Evolutionary conservation across 2,113 vertebrate species (phyloP).

Genomic region (Ifrita kowaldi): DNA sequence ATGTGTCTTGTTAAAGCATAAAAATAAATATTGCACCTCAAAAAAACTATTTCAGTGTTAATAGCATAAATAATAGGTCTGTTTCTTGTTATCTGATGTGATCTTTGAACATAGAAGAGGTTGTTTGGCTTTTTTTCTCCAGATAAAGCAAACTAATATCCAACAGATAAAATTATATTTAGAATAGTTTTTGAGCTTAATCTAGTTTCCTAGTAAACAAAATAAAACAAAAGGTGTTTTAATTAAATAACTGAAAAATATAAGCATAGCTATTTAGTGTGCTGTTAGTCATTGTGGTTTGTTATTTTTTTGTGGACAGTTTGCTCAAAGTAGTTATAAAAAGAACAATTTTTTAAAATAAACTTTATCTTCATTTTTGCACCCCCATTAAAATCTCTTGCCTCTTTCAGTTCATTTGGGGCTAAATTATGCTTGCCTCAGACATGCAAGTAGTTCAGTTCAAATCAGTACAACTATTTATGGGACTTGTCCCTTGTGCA

Average conservation of each 20-base stretch:
- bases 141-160: constrained; percentile 12
- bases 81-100: constrained; percentile 8
- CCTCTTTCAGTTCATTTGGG: background rate
- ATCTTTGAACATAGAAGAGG: constrained; percentile 6
- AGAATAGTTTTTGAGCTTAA: background rate
- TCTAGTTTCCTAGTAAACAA: constrained; percentile 3
- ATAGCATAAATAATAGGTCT: constrained; percentile 33
- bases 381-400: background rate
- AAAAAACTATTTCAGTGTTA: constrained; percentile 50
- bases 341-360: background rate
- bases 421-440: background rate
- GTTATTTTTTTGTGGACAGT: background rate
- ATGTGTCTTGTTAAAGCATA: constrained; percentile 52
- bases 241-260: constrained; percentile 20
- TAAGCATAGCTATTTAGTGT: background rate
- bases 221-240: background rate
- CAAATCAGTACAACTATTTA: background rate
- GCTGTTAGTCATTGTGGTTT: constrained; percentile 13
- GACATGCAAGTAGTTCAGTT: background rate
- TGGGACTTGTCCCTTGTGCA: background rate
- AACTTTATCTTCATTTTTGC: background rate
- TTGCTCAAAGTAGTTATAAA: constrained; percentile 26
- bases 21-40: constrained; percentile 82
- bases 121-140: background rate
- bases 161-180: background rate